These are phyloP conservation scores for Porites australiensis DNA, from an alignment of 64 coral and sea anemone species.

Conservation along the genomic window DNA sequence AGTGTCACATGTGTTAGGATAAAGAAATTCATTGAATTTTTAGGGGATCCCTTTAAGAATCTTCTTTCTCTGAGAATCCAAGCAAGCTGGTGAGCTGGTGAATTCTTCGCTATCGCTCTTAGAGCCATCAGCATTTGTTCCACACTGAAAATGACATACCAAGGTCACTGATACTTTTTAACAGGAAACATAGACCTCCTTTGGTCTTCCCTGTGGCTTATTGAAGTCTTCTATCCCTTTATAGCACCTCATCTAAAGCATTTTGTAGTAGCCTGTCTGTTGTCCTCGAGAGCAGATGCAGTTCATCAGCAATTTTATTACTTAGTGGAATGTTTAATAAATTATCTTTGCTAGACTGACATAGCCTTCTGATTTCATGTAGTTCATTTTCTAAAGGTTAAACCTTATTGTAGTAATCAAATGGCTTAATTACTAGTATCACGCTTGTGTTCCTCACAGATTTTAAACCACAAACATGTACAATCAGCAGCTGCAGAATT, in stretches of 20 bases:
- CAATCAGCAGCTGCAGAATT: too few relatives aligned
- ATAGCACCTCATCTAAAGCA: slow-evolving; percentile 47
- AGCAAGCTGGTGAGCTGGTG: slow-evolving; percentile 17
- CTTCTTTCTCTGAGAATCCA: slow-evolving; percentile 55
- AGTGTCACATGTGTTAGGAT: slow-evolving; percentile 42
- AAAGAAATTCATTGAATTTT: slow-evolving; percentile 34
- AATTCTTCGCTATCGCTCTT: slow-evolving; percentile 45
- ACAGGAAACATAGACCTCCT: slow-evolving; percentile 14
- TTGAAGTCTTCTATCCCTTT: slow-evolving; percentile 54
- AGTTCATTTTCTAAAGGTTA: too few relatives aligned
- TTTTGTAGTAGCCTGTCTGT: slow-evolving; percentile 56
- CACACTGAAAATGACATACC: slow-evolving; percentile 51
- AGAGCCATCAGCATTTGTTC: slow-evolving; percentile 55
- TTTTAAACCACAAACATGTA: too few relatives aligned
- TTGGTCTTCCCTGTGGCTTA: slow-evolving; percentile 21
- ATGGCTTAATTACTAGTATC: too few relatives aligned
- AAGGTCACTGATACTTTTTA: slow-evolving; percentile 15
- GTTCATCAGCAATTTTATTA: neutral
- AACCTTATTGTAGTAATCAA: too few relatives aligned
- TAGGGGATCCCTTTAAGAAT: neutral
- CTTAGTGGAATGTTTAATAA: too few relatives aligned
- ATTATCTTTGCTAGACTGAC: too few relatives aligned
- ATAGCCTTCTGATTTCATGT: too few relatives aligned
- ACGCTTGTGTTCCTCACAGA: too few relatives aligned
- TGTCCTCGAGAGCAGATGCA: slow-evolving; percentile 39